These are phyloP conservation scores for Drosophila hamatofila DNA, from an alignment of 2,888 invertebrate genomes.

Conservation along the genomic window DNA sequence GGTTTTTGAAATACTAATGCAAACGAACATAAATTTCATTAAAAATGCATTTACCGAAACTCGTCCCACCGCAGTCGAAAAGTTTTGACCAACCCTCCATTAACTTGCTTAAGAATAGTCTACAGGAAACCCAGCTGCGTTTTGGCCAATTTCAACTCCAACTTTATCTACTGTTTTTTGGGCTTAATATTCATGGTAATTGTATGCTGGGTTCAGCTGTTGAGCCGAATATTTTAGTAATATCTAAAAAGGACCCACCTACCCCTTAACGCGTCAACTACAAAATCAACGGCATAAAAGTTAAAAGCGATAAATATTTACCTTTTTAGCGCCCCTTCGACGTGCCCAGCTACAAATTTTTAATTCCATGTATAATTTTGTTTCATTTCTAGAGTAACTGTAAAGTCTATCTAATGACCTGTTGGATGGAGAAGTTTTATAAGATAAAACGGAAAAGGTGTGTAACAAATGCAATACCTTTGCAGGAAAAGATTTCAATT, in stretches of 20 bases:
- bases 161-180: slow-evolving; percentile 56
- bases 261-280: slow-evolving; percentile 36
- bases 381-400: slow-evolving; percentile 72
- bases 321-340: slow-evolving; percentile 40
- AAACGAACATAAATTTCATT: slow-evolving; percentile 72
- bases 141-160: slow-evolving; percentile 58
- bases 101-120: slow-evolving; percentile 47
- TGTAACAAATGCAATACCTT: not conserved
- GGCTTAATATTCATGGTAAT: slow-evolving; percentile 76
- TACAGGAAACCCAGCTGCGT: slow-evolving; percentile 55
- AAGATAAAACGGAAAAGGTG: slow-evolving; percentile 2
- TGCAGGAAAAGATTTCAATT: not conserved
- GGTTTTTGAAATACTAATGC: slow-evolving; percentile 57
- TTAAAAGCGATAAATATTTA: slow-evolving; percentile 48
- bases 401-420: slow-evolving; percentile 84
- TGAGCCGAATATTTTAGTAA: slow-evolving; percentile 56
- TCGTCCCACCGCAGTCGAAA: slow-evolving; percentile 16
- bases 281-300: slow-evolving; percentile 46
- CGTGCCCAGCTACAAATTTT: slow-evolving; percentile 15
- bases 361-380: slow-evolving; percentile 55
- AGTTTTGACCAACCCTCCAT: slow-evolving; percentile 51
- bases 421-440: slow-evolving; percentile 52
- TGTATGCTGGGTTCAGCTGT: slow-evolving; percentile 69
- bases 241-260: slow-evolving; percentile 44
- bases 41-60: slow-evolving; percentile 68